Conservation (phyloP, 2,797 vertebrate genomes). For the Trachops cirrhosus region DNA sequence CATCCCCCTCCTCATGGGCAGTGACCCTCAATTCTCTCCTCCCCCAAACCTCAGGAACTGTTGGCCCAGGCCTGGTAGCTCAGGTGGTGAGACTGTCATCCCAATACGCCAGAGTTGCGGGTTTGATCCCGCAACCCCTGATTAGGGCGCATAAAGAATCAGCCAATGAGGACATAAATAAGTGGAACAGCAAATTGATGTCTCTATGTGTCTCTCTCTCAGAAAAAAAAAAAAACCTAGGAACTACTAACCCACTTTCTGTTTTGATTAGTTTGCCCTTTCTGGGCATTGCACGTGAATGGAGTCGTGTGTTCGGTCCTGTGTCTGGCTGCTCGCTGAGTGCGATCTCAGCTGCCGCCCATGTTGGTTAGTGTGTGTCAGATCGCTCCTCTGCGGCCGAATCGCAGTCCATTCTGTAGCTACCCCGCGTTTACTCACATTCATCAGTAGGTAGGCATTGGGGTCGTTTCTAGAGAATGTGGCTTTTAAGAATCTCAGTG, state of each 20-base stretch:
- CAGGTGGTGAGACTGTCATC: background rate
- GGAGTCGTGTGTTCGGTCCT: background rate
- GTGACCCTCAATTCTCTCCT: background rate
- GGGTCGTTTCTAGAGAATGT: background rate
- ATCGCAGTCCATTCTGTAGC: background rate
- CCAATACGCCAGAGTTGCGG: background rate
- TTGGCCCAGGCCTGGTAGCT: background rate
- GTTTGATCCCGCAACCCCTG: background rate
- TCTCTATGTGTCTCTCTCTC: background rate
- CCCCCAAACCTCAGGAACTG: background rate
- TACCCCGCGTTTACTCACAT: background rate
- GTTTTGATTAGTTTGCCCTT: background rate
- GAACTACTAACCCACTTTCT: background rate
- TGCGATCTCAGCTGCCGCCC: fast-evolving
- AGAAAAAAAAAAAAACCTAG: too few relatives aligned
- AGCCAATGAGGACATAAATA: background rate
- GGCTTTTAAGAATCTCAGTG: background rate
- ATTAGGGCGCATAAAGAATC: background rate
- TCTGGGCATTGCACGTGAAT: background rate
- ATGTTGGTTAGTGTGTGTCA: background rate
- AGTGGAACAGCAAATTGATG: background rate
- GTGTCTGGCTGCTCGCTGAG: background rate
- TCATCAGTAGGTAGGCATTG: background rate
- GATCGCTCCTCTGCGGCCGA: background rate
- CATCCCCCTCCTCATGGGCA: background rate